These are phyloP conservation scores for Hedychridium roseum DNA, from an alignment of 2,888 invertebrate species.

Conservation along the genomic window DNA sequence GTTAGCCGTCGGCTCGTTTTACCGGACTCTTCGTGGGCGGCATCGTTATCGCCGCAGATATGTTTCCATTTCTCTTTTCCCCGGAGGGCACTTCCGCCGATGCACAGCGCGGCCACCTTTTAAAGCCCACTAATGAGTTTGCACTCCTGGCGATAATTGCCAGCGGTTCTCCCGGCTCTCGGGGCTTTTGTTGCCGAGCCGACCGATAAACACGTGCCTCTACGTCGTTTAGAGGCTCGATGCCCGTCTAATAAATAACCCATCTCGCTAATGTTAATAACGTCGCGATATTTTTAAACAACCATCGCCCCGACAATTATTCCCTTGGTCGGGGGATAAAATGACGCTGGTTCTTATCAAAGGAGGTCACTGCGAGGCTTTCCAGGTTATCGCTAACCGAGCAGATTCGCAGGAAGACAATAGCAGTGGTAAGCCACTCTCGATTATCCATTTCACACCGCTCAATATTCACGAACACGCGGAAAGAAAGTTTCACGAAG, in stretches of 20 bases:
- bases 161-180: slow-evolving; percentile 10
- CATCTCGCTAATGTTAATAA: not conserved
- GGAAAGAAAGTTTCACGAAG: no score
- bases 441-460: no score
- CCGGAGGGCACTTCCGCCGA: slow-evolving; percentile 24
- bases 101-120: slow-evolving; percentile 26
- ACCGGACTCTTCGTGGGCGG: not conserved
- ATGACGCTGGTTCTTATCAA: slow-evolving; percentile 14
- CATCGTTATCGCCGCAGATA: slow-evolving; percentile 28
- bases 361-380: slow-evolving; percentile 11
- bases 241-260: not conserved
- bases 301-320: not conserved
- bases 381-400: slow-evolving; percentile 14
- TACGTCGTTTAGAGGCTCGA: no score
- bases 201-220: slow-evolving; percentile 9
- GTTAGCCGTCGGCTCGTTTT: not conserved
- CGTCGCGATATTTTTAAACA: not conserved
- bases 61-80: slow-evolving; percentile 14
- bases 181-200: slow-evolving; percentile 13
- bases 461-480: no score
- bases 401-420: no score
- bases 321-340: slow-evolving; percentile 7
- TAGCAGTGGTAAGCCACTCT: no score
- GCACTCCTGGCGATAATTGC: slow-evolving; percentile 38
- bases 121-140: slow-evolving; percentile 39